These are phyloP conservation scores for Engystomops pustulosus DNA, from an alignment of 2,113 vertebrate species.

Conservation along the genomic window DNA sequence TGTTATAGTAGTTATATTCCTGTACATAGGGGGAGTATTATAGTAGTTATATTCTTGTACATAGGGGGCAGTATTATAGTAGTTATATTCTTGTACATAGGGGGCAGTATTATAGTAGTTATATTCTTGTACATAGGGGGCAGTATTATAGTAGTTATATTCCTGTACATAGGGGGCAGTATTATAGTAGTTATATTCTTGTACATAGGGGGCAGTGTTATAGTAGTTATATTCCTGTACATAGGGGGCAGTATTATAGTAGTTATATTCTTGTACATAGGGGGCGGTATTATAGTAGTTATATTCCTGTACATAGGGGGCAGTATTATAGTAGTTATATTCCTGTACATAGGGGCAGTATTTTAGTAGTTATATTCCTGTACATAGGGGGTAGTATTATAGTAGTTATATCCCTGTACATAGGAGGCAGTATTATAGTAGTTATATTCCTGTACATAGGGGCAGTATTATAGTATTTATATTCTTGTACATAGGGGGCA, in stretches of 20 bases:
- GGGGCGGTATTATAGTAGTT: neutral
- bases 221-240: neutral
- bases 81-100: constrained; percentile 1
- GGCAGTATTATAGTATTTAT: constrained; percentile 3
- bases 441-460: neutral
- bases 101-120: constrained; percentile 2
- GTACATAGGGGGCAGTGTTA: constrained; percentile 9
- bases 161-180: neutral
- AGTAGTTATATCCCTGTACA: neutral
- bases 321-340: constrained; percentile 16
- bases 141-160: constrained; percentile 16
- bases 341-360: neutral
- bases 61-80: constrained; percentile 5
- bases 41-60: neutral
- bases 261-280: constrained; percentile 1
- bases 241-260: constrained; percentile 5
- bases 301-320: neutral
- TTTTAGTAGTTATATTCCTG: constrained; percentile 5
- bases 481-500: neutral
- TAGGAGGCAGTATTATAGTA: constrained; percentile 4
- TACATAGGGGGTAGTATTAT: constrained; percentile 11
- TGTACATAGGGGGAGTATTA: constrained; percentile 10
- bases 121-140: neutral
- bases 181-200: constrained; percentile 14
- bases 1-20: constrained; percentile 6